A percentile compares a stretch with the other conserved stretches of the same genome.
Conservation (phyloP, 2,888 invertebrate species). For the Tortrix viridana region DNA sequence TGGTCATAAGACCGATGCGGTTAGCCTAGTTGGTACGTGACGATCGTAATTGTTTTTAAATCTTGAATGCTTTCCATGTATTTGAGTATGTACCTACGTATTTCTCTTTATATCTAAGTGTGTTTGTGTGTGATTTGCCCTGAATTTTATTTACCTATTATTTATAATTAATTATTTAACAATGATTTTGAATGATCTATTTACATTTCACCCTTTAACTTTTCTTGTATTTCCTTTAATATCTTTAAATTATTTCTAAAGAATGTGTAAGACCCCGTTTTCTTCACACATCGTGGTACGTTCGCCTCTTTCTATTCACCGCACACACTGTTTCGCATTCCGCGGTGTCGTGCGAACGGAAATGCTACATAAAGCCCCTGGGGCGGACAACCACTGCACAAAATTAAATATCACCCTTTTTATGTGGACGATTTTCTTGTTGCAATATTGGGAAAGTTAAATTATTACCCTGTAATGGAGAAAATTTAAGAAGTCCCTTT, state of each 20-base stretch:
- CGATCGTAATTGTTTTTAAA: too few species aligned
- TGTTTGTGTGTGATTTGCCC: too few species aligned
- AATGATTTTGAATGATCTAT: too few species aligned
- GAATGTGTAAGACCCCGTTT: conserved; percentile 34
- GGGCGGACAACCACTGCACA: conserved; percentile 48
- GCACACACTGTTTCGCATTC: conserved; percentile 58
- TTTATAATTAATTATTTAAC: too few species aligned
- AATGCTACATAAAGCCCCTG: conserved; percentile 46
- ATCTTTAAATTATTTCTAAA: background rate
- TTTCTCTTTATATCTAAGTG: too few species aligned
- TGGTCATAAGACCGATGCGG: too few species aligned
- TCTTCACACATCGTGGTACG: conserved; percentile 41
- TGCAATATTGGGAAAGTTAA: conserved; percentile 11
- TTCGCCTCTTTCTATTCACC: conserved; percentile 53
- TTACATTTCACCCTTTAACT: too few species aligned
- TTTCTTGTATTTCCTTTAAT: background rate
- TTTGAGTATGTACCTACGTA: too few species aligned
- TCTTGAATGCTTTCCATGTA: too few species aligned
- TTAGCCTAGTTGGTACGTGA: too few species aligned
- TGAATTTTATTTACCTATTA: too few species aligned
- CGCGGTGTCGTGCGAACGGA: conserved; percentile 49
- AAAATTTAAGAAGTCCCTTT: background rate
- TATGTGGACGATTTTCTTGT: conserved; percentile 27
- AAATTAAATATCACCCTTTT: conserved; percentile 54
- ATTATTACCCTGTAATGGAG: background rate